Evolutionary conservation across 2,113 vertebrate species (phyloP).

Genomic region (Siniperca knerii): DNA sequence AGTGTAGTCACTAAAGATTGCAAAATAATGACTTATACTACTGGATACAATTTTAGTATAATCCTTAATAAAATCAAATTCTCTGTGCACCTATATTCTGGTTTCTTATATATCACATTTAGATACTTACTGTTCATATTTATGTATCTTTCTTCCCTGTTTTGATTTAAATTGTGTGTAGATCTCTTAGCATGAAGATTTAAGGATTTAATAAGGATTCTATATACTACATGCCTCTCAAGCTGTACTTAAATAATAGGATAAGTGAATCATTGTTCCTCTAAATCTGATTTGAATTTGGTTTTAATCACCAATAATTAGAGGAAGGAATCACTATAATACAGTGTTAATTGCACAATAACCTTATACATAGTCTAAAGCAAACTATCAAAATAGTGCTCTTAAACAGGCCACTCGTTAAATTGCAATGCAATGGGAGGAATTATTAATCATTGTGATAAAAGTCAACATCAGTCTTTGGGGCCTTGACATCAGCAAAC

Average conservation of each 20-base stretch:
- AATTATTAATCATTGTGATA: not conserved
- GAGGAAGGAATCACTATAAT: slow-evolving; percentile 52
- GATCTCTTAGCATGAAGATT: not conserved
- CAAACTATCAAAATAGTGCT: not conserved
- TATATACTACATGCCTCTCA: slow-evolving; percentile 10
- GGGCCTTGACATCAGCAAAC: slow-evolving; percentile 39
- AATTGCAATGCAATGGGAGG: slow-evolving; percentile 24
- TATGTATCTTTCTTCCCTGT: not conserved
- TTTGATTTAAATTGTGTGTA: slow-evolving; percentile 11
- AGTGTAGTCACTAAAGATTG: slow-evolving; percentile 5
- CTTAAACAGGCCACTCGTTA: not conserved
- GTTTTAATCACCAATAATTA: slow-evolving; percentile 26
- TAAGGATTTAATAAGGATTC: not conserved
- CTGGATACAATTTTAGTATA: not conserved
- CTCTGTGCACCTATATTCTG: not conserved
- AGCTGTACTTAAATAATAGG: not conserved
- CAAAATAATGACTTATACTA: not conserved
- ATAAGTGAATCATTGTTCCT: slow-evolving; percentile 26
- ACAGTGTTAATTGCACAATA: slow-evolving; percentile 9
- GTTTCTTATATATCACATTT: not conserved
- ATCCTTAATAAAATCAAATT: not conserved
- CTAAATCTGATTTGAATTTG: slow-evolving; percentile 24
- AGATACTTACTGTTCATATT: not conserved
- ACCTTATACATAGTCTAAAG: not conserved
- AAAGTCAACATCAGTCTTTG: slow-evolving; percentile 9